Base-by-base conservation (phyloP, 2,888 invertebrate species). In the Geophilus truncorum region DNA sequence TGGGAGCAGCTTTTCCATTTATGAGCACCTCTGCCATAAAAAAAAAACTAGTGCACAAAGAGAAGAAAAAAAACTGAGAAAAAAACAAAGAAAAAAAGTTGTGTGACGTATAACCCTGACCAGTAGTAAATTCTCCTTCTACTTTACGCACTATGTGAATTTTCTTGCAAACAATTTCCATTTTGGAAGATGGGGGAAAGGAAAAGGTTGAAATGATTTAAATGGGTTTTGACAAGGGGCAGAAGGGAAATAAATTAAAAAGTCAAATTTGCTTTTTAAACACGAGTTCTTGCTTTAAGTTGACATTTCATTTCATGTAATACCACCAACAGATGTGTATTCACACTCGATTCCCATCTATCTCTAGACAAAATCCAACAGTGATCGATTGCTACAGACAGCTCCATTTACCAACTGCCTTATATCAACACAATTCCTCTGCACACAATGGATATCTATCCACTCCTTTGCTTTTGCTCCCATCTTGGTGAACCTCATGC, bases 251-350 rank as follows among this genome's bases (percentile, higher is more conserved):
- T 23, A 70, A 70, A 28, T 23, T 10, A 70, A 70, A 28, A 70
- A 70, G 70, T 70, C 23, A 70, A 70, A 70, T 28, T 70, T 4
- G 28, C 23, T 62, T 25, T 23, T 15, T 25, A 25, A 18, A 70
- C 25, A 70, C 28, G 70, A 23, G 18, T 9, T 23, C 25, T 28
- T 70, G 70, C 70, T 70, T 70, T 70, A 70, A 70, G 70, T 70
- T 70, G 70, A 70, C 70, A 70, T 70, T 70, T 70, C 70, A 70
- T 70, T 70, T 28, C 70, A 28, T 70, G 70, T 70, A 70, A 70
- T 70, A 70, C 70, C 28, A 28, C 70, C 25, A 70, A 25, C 70
- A 70, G 70, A 70, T 70, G 70, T 70, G 70, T 70, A 70, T 70
- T 70, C 70, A 70, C 25, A 23, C 70, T 70, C 10, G 70, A 70